A percentile compares a stretch with the other conserved stretches of the same genome.
Conservation (phyloP, 2,113 vertebrate genomes). For the Eretmochelys imbricata region DNA sequence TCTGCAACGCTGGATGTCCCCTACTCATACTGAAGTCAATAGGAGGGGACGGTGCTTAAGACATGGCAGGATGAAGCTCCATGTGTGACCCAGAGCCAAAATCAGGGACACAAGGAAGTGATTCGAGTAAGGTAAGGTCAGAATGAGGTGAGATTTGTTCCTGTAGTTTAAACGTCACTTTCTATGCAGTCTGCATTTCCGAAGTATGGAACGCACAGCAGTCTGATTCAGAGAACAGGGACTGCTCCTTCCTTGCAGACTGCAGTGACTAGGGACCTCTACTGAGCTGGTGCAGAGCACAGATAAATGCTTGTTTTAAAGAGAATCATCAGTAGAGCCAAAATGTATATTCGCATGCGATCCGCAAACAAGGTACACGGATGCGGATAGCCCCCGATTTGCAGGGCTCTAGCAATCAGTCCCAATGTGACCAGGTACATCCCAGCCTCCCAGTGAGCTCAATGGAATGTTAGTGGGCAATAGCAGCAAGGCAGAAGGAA, state of each 20-base stretch:
- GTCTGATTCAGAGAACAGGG: not conserved
- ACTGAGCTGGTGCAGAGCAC: not conserved
- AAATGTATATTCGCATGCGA: too few species aligned
- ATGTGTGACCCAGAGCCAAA: too few species aligned
- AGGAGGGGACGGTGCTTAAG: too few species aligned
- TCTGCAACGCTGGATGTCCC: too few species aligned
- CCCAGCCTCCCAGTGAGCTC: not conserved
- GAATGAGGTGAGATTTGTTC: not conserved
- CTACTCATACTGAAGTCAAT: too few species aligned
- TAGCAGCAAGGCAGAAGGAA: not conserved
- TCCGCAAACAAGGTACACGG: too few species aligned
- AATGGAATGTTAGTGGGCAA: too few species aligned
- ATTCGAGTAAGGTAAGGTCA: not conserved
- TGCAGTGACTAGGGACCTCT: not conserved
- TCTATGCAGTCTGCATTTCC: not conserved
- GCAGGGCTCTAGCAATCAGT: not conserved
- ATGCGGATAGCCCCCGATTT: too few species aligned
- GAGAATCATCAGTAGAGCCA: not conserved
- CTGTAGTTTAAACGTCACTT: not conserved
- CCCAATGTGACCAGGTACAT: not conserved
- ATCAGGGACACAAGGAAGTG: too few species aligned
- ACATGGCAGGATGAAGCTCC: too few species aligned
- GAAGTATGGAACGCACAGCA: not conserved
- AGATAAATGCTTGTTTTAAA: not conserved
- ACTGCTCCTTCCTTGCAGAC: not conserved